These are phyloP conservation scores for Tholera decimalis DNA, from an alignment of 2,888 invertebrate species.

Conservation along the genomic window DNA sequence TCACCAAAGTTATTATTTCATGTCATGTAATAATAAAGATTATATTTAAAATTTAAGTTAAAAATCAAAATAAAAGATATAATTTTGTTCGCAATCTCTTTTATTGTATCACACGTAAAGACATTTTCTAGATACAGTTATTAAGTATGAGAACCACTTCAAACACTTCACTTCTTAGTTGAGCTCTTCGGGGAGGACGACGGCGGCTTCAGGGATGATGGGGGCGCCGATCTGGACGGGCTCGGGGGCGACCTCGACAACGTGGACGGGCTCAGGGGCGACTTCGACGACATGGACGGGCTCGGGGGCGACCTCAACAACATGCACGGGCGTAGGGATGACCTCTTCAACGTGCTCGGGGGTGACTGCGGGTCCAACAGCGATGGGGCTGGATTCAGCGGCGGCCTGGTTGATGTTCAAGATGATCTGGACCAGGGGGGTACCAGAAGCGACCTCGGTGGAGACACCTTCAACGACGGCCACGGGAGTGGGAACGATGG, in stretches of 20 bases:
- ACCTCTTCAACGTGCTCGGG: slow-evolving; percentile 54
- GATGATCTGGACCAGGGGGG: slow-evolving; percentile 72
- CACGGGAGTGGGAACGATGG: slow-evolving; percentile 34
- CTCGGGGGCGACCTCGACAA: slow-evolving; percentile 48
- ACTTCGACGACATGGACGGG: slow-evolving; percentile 29
- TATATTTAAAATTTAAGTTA: no score
- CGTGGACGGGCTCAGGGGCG: slow-evolving; percentile 46
- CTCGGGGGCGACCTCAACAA: slow-evolving; percentile 33
- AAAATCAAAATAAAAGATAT: slow-evolving; percentile 3
- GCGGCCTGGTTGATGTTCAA: slow-evolving; percentile 69
- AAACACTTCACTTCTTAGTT: slow-evolving; percentile 57
- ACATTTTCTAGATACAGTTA: slow-evolving; percentile 35
- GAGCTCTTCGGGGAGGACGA: slow-evolving; percentile 62
- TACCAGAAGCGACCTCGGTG: slow-evolving; percentile 35
- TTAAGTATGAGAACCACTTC: slow-evolving; percentile 8
- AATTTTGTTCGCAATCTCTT: slow-evolving; percentile 20
- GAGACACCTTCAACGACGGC: slow-evolving; percentile 29
- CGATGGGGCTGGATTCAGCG: slow-evolving; percentile 35
- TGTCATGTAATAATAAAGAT: no score
- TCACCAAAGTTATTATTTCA: background rate
- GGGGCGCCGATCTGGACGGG: no score
- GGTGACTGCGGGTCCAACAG: slow-evolving; percentile 38
- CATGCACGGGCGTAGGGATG: slow-evolving; percentile 42
- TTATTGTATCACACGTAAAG: slow-evolving; percentile 33
- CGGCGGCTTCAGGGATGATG: slow-evolving; percentile 49